Percentiles rank a stretch among this genome's conserved stretches.
Conservation (phyloP, 2,113 vertebrate species). For the Coptodon bakossiorum region DNA sequence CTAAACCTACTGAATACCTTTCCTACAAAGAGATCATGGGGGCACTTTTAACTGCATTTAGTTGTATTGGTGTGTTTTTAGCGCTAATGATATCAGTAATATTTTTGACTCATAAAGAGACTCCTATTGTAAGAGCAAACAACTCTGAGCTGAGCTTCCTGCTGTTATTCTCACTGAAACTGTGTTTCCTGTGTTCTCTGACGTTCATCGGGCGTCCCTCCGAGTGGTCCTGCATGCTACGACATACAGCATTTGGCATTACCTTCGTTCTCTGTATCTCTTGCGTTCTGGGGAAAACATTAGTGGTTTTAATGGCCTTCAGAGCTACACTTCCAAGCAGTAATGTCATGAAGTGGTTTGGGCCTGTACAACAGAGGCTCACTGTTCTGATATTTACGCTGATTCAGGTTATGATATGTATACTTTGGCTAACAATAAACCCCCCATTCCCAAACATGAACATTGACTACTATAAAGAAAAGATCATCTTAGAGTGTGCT, state of each 20-base stretch:
- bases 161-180: slow-evolving; percentile 47
- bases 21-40: neutral
- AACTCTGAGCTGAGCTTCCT: neutral
- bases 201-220: slow-evolving; percentile 54
- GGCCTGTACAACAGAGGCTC: slow-evolving; percentile 58
- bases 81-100: neutral
- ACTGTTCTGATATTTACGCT: slow-evolving; percentile 61
- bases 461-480: neutral
- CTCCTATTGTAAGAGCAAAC: slow-evolving; percentile 2
- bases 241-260: slow-evolving; percentile 60
- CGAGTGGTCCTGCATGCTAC: slow-evolving; percentile 60
- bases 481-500: neutral
- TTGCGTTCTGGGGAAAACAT: slow-evolving; percentile 62
- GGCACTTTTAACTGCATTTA: neutral
- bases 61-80: neutral
- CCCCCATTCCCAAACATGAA: slow-evolving; percentile 53
- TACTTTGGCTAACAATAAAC: slow-evolving; percentile 56
- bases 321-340: slow-evolving; percentile 46
- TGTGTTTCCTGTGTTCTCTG: slow-evolving; percentile 60
- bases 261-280: slow-evolving; percentile 57
- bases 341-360: slow-evolving; percentile 63
- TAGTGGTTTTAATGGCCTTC: slow-evolving; percentile 62
- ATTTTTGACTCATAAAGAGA: slow-evolving; percentile 51
- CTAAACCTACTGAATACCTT: neutral
- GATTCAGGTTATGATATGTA: slow-evolving; percentile 62